Base-by-base conservation (phyloP, 1,140 invertebrate species). In the Sesamia nonagrioides region DNA sequence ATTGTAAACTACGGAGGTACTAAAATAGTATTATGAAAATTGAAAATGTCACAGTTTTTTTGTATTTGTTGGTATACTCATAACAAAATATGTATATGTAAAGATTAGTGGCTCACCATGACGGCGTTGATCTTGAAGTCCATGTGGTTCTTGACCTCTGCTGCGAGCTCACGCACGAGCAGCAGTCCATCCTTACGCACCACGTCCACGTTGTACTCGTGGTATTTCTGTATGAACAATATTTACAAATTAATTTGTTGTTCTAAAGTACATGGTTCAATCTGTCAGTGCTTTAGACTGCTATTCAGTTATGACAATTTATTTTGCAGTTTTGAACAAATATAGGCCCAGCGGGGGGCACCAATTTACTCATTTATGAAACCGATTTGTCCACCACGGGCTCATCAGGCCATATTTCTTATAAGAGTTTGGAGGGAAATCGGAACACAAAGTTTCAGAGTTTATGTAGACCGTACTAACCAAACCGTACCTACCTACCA, bases 41-140 rank as follows among this genome's bases (percentile, higher is more conserved):
- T n/a, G n/a, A n/a, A n/a, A n/a, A n/a, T n/a, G n/a, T n/a, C n/a
- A n/a, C n/a, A n/a, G n/a, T n/a, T n/a, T 27, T n/a, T 27, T 27
- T 27, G 27, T 27, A 27, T 27, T 27, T 27, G 1, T 27, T 27
- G 27, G 27, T 27, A 27, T 27, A 27, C 1, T 27, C 27, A 27
- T 1, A 27, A 27, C 1, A 27, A 1, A 27, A 27, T 27, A 27
- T 27, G 1, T 27, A 27, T 27, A 27, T 27, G 27, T 27, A 27
- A 27, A 27, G 27, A 27, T 3, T 27, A 27, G 27, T 17, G 2
- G 94, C 96, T 97, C 95, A 98, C 98, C 97, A 98, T 97, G 50
- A 98, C 97, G 48, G 98, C 97, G 88, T 97, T 97, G 92, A 97
- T 98, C 95, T 98, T 98, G 92, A 98, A 98, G 90, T 98, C 97